Evolutionary conservation across 2,113 vertebrate genomes (phyloP).

Genomic region (Tragulus kanchil): DNA sequence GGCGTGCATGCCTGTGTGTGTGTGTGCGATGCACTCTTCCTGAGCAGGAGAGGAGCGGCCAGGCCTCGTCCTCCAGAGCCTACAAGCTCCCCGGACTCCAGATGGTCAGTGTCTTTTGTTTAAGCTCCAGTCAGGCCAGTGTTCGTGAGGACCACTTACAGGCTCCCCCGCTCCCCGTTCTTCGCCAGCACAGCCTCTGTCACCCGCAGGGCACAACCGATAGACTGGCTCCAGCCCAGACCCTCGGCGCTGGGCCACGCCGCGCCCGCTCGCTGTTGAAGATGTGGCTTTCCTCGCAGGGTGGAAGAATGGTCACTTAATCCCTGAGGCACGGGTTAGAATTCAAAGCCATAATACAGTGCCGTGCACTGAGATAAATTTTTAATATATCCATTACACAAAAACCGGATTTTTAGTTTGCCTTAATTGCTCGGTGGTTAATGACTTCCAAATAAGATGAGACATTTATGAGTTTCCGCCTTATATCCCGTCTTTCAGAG

Average conservation of each 20-base stretch:
- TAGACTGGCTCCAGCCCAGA: accelerated
- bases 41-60: accelerated
- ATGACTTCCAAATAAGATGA: constrained; percentile 30
- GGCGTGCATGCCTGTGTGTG: neutral
- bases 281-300: accelerated
- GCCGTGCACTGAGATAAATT: neutral
- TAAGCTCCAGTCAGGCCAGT: accelerated
- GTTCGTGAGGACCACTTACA: accelerated
- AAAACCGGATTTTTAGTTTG: constrained; percentile 37
- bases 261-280: accelerated
- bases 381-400: constrained; percentile 62
- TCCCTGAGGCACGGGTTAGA: neutral
- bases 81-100: accelerated
- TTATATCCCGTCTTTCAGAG: neutral
- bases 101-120: neutral
- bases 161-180: accelerated
- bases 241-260: accelerated
- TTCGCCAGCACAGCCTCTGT: neutral
- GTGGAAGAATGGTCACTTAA: neutral
- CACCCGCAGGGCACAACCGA: neutral
- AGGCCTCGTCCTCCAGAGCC: accelerated
- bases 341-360: neutral
- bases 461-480: neutral
- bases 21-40: neutral
- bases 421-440: constrained; percentile 27